phyloP scores from a whole-genome alignment of 2,113 vertebrate species.

The Cephalophus harveyi region DNA sequence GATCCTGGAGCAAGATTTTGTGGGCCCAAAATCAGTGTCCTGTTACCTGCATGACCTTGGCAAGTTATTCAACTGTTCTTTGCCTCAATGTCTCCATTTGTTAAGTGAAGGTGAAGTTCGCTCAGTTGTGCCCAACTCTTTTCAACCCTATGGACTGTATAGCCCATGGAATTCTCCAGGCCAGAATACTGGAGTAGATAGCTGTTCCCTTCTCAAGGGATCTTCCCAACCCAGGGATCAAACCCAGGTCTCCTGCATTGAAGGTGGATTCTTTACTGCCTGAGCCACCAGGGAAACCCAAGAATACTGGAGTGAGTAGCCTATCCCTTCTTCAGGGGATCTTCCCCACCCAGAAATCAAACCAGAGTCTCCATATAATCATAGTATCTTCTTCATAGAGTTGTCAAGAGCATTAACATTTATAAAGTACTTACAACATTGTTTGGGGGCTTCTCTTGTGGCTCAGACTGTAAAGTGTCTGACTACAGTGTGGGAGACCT shows the following conservation, averaged over 20 bases:
- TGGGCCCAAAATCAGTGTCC: neutral
- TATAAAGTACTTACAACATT: neutral
- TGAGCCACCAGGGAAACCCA: neutral
- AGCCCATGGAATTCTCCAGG: neutral
- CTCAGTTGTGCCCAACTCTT: neutral
- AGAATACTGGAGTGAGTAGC: neutral
- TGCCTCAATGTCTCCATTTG: neutral
- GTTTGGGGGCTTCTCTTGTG: too few species aligned
- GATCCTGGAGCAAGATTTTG: neutral
- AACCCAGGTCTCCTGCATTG: neutral
- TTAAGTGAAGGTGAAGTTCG: neutral
- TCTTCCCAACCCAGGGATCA: neutral
- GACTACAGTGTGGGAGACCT: too few species aligned
- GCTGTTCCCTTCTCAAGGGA: neutral
- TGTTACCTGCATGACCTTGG: neutral
- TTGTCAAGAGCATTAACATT: neutral
- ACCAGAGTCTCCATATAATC: neutral
- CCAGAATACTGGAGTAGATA: neutral
- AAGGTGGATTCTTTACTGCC: neutral
- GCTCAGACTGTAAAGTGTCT: rapidly evolving
- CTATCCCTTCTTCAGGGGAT: neutral
- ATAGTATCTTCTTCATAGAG: neutral
- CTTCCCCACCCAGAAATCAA: neutral
- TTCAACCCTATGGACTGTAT: neutral
- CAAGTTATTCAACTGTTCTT: neutral